Base-by-base conservation (phyloP, 64 coral and sea anemone genomes). In the Pachyseris speciosa region DNA sequence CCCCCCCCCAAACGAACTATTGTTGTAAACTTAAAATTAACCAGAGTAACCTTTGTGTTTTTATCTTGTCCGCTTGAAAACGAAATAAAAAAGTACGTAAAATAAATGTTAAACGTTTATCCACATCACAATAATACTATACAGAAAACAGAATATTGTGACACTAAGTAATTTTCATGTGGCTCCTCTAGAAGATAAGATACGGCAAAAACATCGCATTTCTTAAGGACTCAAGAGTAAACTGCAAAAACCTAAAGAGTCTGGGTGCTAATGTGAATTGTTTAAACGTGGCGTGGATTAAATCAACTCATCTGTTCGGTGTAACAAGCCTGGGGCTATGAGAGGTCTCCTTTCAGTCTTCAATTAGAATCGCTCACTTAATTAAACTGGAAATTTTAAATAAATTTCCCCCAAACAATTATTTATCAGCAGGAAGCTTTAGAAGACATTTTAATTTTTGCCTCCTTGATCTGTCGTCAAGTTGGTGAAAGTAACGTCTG, bases 341-440 rank as follows among this genome's bases (percentile, higher is more conserved):
- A 5, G 30, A 25, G 7, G 17, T 79, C 36, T n/a, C 19, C 22
- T 37, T n/a, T 63, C 9, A 61, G 0, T 22, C 20, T 34, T 37
- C 9, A 63, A 60, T 61, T 60, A 26, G 16, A 34, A 81, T 63
- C 36, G 5, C 2, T 34, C 0, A 81, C 34, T 71, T 71, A 60
- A 81, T 81, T 60, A 41, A 81, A 61, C 17, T 34, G 34, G 30
- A 71, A 37, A 39, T 20, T 39, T n/a, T n/a, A n/a, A 71, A 71
- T 34, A 37, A 17, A 34, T 39, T 39, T 71, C 67, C 36, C 20
- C 37, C 9, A 32, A 26, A 19, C 67, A 20, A 71, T 71, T 33
- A 71, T 71, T 40, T 37, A 71, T 71, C 34, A 39, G 19, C 13
- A 33, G 36, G 67, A 33, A 71, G 34, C 67, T 38, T 10, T 67